These are phyloP conservation scores for Cliona cf. orientalis DNA, from an alignment of 37 sponge, comb jelly and placozoan species.

Conservation along the genomic window DNA sequence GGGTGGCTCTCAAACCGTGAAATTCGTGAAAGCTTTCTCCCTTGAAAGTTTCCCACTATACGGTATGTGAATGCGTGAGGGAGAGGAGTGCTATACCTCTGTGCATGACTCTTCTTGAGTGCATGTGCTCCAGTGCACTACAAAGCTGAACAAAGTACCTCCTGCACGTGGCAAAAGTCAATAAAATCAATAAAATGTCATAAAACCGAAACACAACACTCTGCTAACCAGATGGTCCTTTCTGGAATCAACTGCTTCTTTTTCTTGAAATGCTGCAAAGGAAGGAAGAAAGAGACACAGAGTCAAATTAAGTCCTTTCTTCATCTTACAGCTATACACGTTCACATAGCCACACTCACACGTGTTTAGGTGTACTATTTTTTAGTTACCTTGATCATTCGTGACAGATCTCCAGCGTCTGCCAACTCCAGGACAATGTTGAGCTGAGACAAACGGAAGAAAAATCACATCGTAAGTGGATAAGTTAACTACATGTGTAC, in stretches of 20 bases:
- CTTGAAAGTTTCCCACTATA: too few species aligned
- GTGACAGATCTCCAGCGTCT: conserved; percentile 98
- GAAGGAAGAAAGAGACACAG: background rate
- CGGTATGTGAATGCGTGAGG: background rate
- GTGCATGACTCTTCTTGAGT: conserved; percentile 97
- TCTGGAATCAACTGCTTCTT: conserved; percentile 94
- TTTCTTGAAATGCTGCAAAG: conserved; percentile 94
- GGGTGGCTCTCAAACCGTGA: too few species aligned
- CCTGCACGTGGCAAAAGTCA: conserved; percentile 34
- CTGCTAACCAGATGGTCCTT: conserved; percentile 88
- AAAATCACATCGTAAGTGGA: too few species aligned
- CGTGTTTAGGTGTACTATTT: background rate
- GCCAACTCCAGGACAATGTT: conserved; percentile 98
- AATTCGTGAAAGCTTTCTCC: too few species aligned
- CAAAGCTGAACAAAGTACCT: conserved; percentile 96
- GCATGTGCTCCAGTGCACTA: conserved; percentile 98
- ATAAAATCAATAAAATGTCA: background rate
- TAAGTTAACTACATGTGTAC: too few species aligned
- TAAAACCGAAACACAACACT: background rate
- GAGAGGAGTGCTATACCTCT: conserved; percentile 73
- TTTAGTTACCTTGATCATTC: conserved; percentile 90
- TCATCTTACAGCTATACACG: background rate
- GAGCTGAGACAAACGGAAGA: too few species aligned
- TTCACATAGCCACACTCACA: background rate
- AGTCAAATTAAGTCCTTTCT: background rate